These are phyloP conservation scores for Propithecus perrieri DNA, from an alignment of 2,797 vertebrate species.

Conservation along the genomic window DNA sequence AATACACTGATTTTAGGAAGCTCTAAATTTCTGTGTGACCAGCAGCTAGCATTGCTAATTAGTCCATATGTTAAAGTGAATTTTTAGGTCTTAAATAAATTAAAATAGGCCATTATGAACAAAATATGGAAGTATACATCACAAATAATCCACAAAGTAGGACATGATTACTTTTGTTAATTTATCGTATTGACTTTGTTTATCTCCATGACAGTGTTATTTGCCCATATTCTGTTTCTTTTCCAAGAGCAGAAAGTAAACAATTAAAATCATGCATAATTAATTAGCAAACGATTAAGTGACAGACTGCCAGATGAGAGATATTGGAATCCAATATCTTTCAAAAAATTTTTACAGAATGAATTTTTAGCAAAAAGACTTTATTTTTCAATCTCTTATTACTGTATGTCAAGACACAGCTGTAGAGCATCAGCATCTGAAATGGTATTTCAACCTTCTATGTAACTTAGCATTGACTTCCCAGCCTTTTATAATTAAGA, in stretches of 20 bases:
- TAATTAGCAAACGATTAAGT: not conserved
- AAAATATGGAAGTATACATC: not conserved
- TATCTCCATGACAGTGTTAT: not conserved
- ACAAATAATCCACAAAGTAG: not conserved
- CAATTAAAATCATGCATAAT: not conserved
- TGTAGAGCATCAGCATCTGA: not conserved
- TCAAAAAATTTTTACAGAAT: not conserved
- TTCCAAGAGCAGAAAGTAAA: not conserved
- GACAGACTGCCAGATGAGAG: not conserved
- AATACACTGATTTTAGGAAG: not conserved
- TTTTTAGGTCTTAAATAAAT: not conserved
- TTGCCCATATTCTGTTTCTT: not conserved
- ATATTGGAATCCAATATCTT: not conserved
- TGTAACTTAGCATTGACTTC: not conserved
- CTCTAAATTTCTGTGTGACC: not conserved
- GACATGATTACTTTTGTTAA: not conserved
- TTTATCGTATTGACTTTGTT: not conserved
- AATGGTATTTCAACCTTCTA: not conserved
- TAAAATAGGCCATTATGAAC: not conserved
- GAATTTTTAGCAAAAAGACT: conserved; percentile 10
- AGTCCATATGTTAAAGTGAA: not conserved
- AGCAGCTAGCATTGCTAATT: not conserved
- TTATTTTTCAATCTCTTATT: not conserved
- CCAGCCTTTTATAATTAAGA: not conserved
- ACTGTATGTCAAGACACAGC: not conserved